Percentiles rank a stretch among this genome's conserved stretches.
Conservation (phyloP, 2,888 invertebrate species). For the Cheilosia soror region DNA sequence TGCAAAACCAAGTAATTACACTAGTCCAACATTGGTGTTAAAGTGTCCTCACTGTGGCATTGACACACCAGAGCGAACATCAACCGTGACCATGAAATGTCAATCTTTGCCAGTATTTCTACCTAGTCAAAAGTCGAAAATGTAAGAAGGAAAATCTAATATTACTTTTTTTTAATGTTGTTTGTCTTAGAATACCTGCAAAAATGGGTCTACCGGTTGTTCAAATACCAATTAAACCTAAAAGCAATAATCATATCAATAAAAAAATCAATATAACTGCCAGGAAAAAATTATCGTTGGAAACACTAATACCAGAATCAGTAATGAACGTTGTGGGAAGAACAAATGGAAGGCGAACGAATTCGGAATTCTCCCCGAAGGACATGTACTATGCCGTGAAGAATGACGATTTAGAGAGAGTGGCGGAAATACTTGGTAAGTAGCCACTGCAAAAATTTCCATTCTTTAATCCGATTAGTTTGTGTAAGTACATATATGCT, state of each 20-base stretch:
- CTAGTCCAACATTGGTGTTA: constrained; percentile 81
- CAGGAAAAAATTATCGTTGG: constrained; percentile 77
- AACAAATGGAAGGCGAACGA: constrained; percentile 76
- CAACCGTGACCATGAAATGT: constrained; percentile 87
- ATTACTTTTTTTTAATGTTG: not conserved
- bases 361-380: constrained; percentile 81
- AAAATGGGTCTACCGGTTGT: constrained; percentile 80
- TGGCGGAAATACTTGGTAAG: constrained; percentile 83
- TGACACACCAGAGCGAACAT: constrained; percentile 85
- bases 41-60: constrained; percentile 90
- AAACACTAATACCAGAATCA: constrained; percentile 83
- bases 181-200: constrained; percentile 81
- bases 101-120: constrained; percentile 87
- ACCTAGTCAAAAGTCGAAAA: constrained; percentile 84
- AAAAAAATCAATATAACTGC: constrained; percentile 40
- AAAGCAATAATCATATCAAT: constrained; percentile 51
- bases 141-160: constrained; percentile 77
- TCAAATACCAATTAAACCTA: constrained; percentile 69
- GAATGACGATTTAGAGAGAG: constrained; percentile 83
- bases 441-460: not conserved
- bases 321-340: constrained; percentile 82
- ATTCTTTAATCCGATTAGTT: not conserved
- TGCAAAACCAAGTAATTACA: constrained; percentile 82
- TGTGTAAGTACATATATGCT: too few species aligned
- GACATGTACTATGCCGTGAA: constrained; percentile 83